These are phyloP conservation scores for Etheostoma cragini DNA, from an alignment of 2,113 vertebrate species.

Conservation along the genomic window DNA sequence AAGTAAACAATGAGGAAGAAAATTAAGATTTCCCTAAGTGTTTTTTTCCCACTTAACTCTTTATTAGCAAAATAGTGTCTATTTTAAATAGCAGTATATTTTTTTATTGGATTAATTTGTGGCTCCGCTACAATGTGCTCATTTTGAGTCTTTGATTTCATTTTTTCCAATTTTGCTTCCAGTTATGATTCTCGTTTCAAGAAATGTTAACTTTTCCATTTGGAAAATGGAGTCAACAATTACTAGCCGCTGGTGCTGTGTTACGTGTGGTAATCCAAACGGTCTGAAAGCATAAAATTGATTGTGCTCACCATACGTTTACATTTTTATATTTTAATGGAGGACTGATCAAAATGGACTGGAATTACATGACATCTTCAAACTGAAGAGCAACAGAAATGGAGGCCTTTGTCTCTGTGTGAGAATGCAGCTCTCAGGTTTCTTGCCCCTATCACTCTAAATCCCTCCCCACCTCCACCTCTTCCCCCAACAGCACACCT, in stretches of 20 bases:
- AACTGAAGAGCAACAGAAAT: slow-evolving; percentile 29
- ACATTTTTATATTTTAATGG: not conserved
- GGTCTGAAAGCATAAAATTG: not conserved
- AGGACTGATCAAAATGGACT: not conserved
- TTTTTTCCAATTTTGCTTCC: not conserved
- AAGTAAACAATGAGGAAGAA: not conserved
- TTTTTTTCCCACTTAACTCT: not conserved
- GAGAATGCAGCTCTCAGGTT: slow-evolving; percentile 54
- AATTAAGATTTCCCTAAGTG: not conserved
- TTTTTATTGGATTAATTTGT: not conserved
- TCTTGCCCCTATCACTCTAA: slow-evolving; percentile 48
- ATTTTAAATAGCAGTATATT: not conserved
- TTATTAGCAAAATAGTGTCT: not conserved
- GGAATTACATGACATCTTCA: not conserved
- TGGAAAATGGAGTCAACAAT: not conserved
- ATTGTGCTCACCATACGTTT: not conserved
- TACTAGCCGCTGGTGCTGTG: not conserved
- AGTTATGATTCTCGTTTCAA: not conserved
- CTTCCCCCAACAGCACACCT: slow-evolving; percentile 64
- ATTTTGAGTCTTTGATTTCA: not conserved
- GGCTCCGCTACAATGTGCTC: not conserved
- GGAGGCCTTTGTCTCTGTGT: slow-evolving; percentile 3
- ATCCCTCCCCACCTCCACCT: slow-evolving; percentile 17
- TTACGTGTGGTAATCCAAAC: not conserved
- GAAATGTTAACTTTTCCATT: not conserved